Conservation (phyloP, 2,888 invertebrate genomes). For the Agonum fuliginosum region DNA sequence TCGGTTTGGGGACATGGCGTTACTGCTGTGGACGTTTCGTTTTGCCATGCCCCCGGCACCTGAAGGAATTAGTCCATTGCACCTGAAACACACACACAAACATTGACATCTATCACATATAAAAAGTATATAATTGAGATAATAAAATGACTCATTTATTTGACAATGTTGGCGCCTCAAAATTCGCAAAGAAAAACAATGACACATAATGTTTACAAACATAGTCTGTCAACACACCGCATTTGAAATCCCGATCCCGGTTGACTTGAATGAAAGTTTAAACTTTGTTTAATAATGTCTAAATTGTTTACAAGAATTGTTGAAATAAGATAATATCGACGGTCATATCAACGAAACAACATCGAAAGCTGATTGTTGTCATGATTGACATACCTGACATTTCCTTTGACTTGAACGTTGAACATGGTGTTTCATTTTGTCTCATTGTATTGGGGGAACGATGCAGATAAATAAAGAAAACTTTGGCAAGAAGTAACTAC, state of each 20-base stretch:
- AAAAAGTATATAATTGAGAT: too few species aligned
- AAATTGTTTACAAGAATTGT: slow-evolving; percentile 11
- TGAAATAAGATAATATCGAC: slow-evolving; percentile 5
- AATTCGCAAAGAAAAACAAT: background rate
- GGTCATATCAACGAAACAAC: slow-evolving; percentile 16
- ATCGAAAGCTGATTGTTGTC: background rate
- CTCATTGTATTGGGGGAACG: slow-evolving; percentile 30
- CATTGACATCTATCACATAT: background rate
- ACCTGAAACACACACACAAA: slow-evolving; percentile 64
- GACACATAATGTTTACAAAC: slow-evolving; percentile 6
- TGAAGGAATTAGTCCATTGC: slow-evolving; percentile 64
- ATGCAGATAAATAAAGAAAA: slow-evolving; percentile 34
- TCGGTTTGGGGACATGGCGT: slow-evolving; percentile 64
- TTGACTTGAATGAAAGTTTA: slow-evolving; percentile 1
- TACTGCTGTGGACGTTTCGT: slow-evolving; percentile 67
- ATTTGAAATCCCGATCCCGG: background rate
- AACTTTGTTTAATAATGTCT: background rate
- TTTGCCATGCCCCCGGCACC: slow-evolving; percentile 62
- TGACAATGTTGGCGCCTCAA: too few species aligned
- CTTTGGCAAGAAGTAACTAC: slow-evolving; percentile 53
- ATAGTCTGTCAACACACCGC: slow-evolving; percentile 17
- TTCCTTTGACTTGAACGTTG: slow-evolving; percentile 58
- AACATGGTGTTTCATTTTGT: slow-evolving; percentile 59
- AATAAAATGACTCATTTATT: too few species aligned
- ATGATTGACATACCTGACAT: slow-evolving; percentile 51